These are phyloP conservation scores for Chascanopsetta lugubris DNA, from an alignment of 2,113 vertebrate species.

Conservation along the genomic window DNA sequence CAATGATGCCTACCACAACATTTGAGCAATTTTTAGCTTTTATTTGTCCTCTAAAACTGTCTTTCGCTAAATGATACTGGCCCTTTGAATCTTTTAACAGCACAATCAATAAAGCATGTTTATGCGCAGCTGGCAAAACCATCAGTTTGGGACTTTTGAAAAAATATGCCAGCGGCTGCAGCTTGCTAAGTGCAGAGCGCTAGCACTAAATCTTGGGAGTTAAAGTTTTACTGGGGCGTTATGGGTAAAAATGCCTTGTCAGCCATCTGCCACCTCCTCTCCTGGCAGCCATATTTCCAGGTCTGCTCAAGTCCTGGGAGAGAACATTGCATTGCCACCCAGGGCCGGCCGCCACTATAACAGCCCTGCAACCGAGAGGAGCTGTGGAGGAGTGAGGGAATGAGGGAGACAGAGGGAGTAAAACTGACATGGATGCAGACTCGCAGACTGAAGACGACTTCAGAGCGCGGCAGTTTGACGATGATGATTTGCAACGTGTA, in stretches of 20 bases:
- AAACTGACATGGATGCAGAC: slow-evolving; percentile 67
- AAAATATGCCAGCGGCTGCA: slow-evolving; percentile 95
- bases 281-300: slow-evolving; percentile 98
- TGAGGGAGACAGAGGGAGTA: slow-evolving; percentile 74
- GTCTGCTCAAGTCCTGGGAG: slow-evolving; percentile 86
- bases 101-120: slow-evolving; percentile 99
- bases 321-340: slow-evolving; percentile 87
- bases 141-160: slow-evolving; percentile 96
- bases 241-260: slow-evolving; percentile 99
- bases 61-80: slow-evolving; percentile 97
- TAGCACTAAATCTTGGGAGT: slow-evolving; percentile 97
- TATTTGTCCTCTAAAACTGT: slow-evolving; percentile 96
- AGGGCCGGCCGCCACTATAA: slow-evolving; percentile 90
- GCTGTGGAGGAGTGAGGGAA: slow-evolving; percentile 20
- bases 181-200: slow-evolving; percentile 95
- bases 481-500: slow-evolving; percentile 8
- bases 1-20: slow-evolving; percentile 73
- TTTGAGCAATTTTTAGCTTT: slow-evolving; percentile 82
- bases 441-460: slow-evolving; percentile 14
- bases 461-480: slow-evolving; percentile 22
- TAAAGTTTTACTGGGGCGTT: slow-evolving; percentile 99
- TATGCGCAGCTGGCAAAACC: slow-evolving; percentile 97
- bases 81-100: slow-evolving; percentile 98
- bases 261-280: slow-evolving; percentile 99
- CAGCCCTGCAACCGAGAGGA: slow-evolving; percentile 77